A percentile compares a stretch with the other conserved stretches of the same genome.
Conservation (phyloP, 2,797 vertebrate species). For the Pristis pectinata region DNA sequence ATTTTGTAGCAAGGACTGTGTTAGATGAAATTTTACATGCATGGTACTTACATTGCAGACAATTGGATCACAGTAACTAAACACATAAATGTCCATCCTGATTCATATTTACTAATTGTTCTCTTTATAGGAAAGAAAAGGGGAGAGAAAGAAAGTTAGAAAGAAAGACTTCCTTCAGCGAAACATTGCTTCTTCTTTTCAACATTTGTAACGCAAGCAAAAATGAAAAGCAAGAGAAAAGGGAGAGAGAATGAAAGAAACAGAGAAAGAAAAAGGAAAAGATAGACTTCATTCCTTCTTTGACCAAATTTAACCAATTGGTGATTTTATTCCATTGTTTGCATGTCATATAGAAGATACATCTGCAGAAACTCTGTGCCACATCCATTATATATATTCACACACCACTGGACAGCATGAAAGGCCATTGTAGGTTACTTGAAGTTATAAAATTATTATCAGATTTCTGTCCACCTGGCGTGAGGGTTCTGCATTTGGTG, state of each 20-base stretch:
- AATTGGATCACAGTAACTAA: not conserved
- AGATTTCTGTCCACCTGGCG: not conserved
- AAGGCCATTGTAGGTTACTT: not conserved
- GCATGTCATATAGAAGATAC: no score
- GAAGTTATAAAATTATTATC: not conserved
- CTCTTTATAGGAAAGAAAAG: not conserved
- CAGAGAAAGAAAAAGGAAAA: no score
- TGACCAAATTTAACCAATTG: no score
- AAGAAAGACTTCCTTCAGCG: not conserved
- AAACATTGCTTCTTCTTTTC: not conserved
- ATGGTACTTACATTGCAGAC: not conserved
- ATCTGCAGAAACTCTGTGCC: no score
- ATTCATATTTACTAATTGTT: not conserved
- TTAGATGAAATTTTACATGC: not conserved
- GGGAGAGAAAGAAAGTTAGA: no score
- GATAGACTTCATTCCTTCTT: no score
- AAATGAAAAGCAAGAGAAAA: no score
- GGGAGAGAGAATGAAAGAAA: no score
- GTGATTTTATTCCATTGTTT: not conserved
- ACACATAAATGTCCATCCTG: not conserved
- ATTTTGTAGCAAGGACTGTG: not conserved
- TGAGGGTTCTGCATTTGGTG: not conserved
- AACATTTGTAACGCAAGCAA: no score
- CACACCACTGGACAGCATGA: not conserved
- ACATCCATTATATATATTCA: not conserved